Evolutionary conservation across 2,797 vertebrate genomes (phyloP).

Genomic region (Podarcis lilfordi): DNA sequence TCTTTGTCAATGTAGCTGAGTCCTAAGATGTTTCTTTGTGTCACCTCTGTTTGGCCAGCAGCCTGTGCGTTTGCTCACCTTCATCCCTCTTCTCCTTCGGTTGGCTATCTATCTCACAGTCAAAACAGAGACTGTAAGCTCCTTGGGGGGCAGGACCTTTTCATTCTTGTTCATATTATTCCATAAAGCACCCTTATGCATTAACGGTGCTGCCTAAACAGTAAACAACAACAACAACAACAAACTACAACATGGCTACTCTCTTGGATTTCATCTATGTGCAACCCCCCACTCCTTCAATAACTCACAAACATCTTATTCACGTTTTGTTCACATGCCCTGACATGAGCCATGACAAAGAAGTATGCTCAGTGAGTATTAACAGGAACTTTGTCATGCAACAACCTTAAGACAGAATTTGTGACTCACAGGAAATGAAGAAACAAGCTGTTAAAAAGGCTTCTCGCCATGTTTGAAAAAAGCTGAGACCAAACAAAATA

Average conservation of each 20-base stretch:
- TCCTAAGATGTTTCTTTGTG: neutral
- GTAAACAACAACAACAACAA: neutral
- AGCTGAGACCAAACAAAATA: neutral
- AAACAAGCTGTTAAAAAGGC: neutral
- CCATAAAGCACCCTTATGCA: neutral
- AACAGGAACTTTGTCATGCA: conserved; percentile 11
- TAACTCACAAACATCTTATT: conserved; percentile 51
- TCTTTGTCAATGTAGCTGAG: too few relatives aligned
- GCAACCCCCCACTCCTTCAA: conserved; percentile 5
- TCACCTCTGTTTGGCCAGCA: neutral
- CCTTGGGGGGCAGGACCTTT: neutral
- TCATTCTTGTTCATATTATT: neutral
- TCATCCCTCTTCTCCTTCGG: neutral
- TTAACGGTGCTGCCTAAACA: neutral
- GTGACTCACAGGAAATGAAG: neutral
- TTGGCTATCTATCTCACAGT: neutral
- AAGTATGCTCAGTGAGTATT: conserved; percentile 30
- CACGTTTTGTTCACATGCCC: conserved; percentile 45
- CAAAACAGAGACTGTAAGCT: neutral
- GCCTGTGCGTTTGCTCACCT: neutral
- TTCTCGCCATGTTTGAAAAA: neutral
- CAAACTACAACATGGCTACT: neutral
- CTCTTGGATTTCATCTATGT: neutral
- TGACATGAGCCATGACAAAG: conserved; percentile 12
- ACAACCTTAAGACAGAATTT: neutral